phyloP scores from a whole-genome alignment of 30 jellyfish, hydroid and myxozoan species.

The Aurelia aurita region DNA sequence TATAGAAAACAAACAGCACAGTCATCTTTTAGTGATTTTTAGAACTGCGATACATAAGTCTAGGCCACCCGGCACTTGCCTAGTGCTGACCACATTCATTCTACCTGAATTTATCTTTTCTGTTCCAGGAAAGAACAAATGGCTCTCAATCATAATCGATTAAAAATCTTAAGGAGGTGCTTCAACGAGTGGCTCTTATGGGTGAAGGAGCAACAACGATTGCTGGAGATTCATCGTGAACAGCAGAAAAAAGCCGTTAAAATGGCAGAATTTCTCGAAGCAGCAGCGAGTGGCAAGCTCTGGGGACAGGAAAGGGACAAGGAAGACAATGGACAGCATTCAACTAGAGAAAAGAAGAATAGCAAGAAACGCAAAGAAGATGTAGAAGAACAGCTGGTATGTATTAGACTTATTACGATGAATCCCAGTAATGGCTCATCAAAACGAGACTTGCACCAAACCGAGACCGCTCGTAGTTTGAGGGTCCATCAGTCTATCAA shows the following conservation, averaged over 20 bases:
- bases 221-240: constrained; percentile 52
- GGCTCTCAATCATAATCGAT: constrained; percentile 71
- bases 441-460: no score
- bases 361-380: constrained; percentile 2
- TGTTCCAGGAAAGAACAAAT: constrained; percentile 79
- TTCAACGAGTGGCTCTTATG: constrained; percentile 72
- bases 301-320: constrained; percentile 5
- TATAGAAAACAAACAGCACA: no score
- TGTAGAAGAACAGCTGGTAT: constrained; percentile 15
- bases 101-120: background rate
- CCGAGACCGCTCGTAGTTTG: no score
- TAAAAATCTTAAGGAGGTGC: constrained; percentile 54
- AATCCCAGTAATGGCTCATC: no score
- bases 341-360: background rate
- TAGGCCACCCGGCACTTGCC: no score
- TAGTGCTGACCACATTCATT: no score
- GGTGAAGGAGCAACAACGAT: constrained; percentile 53
- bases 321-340: background rate
- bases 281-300: constrained; percentile 74
- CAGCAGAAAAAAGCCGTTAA: constrained; percentile 77
- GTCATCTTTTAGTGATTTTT: no score
- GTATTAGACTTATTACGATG: no score
- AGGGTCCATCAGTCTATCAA: no score
- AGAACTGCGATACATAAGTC: no score
- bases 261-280: constrained; percentile 88